Evolutionary conservation across 2,113 vertebrate genomes (phyloP).

Genomic region (Sisor rabdophorus): DNA sequence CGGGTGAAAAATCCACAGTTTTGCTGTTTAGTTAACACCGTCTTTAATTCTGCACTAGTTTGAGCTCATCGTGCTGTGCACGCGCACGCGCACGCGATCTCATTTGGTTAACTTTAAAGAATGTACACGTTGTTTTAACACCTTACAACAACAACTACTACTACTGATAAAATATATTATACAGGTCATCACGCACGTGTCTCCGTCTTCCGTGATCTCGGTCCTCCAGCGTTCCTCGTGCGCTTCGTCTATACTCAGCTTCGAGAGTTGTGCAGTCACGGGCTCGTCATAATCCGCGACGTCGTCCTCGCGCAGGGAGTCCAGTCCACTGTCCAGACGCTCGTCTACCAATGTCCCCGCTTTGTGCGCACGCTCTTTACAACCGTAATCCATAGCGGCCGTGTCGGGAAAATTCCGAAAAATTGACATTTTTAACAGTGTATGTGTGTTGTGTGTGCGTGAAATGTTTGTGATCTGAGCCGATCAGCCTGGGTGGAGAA

Average conservation of each 20-base stretch:
- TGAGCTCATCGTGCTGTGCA: background rate
- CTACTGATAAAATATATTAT: background rate
- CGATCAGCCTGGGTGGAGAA: constrained; percentile 13
- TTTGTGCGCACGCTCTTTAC: constrained; percentile 68
- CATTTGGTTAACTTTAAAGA: too few relatives aligned
- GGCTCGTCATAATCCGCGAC: constrained; percentile 55
- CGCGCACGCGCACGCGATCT: background rate
- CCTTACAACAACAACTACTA: background rate
- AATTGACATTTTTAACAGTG: constrained; percentile 57
- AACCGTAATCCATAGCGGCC: constrained; percentile 67
- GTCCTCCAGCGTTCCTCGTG: constrained; percentile 72
- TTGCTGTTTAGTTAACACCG: background rate
- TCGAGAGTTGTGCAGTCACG: constrained; percentile 73
- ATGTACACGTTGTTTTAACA: background rate
- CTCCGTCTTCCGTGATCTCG: constrained; percentile 86
- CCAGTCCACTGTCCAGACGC: constrained; percentile 88
- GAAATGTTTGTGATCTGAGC: constrained; percentile 17
- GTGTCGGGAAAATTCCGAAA: constrained; percentile 52
- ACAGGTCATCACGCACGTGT: constrained; percentile 80
- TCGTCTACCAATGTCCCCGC: constrained; percentile 76
- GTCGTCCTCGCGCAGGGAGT: constrained; percentile 91
- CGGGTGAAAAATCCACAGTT: too few relatives aligned
- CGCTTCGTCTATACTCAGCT: constrained; percentile 68
- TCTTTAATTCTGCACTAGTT: background rate
- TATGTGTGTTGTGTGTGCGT: background rate